These are phyloP conservation scores for Zelleria hepariella DNA, from an alignment of 2,888 invertebrate genomes.

Conservation along the genomic window DNA sequence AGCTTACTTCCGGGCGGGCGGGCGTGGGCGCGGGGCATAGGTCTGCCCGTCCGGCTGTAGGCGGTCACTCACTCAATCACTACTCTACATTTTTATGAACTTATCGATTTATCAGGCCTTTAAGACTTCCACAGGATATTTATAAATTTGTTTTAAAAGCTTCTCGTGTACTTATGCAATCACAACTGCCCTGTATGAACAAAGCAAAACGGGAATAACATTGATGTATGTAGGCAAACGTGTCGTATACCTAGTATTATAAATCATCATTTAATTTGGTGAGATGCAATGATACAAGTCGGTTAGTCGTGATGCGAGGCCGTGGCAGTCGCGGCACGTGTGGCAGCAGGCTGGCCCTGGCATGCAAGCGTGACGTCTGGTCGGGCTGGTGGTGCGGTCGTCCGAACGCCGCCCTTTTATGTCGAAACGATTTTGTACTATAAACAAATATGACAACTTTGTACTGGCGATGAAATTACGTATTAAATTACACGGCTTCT, in stretches of 20 bases:
- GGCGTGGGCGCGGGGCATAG: slow-evolving; percentile 13
- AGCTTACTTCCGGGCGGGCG: background rate
- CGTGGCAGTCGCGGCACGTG: background rate
- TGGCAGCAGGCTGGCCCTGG: background rate
- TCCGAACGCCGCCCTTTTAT: background rate
- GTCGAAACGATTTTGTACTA: background rate
- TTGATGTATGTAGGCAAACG: too few relatives aligned
- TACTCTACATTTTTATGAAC: background rate
- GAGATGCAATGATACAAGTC: too few relatives aligned
- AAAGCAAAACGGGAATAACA: too few relatives aligned
- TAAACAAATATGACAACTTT: background rate
- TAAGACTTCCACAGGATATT: background rate
- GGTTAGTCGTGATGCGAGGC: too few relatives aligned
- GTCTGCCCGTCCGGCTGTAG: slow-evolving; percentile 15
- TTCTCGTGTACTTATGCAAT: background rate
- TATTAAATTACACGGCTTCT: too few relatives aligned
- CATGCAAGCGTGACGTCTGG: background rate
- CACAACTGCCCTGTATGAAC: too few relatives aligned
- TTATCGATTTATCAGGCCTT: background rate
- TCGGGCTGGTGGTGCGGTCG: background rate
- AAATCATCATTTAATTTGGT: too few relatives aligned
- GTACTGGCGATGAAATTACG: background rate
- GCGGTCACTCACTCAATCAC: slow-evolving; percentile 7
- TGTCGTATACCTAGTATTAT: too few relatives aligned
- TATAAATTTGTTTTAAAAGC: background rate